Conservation (phyloP, 2,113 vertebrate species). For the Pluvianellus socialis region DNA sequence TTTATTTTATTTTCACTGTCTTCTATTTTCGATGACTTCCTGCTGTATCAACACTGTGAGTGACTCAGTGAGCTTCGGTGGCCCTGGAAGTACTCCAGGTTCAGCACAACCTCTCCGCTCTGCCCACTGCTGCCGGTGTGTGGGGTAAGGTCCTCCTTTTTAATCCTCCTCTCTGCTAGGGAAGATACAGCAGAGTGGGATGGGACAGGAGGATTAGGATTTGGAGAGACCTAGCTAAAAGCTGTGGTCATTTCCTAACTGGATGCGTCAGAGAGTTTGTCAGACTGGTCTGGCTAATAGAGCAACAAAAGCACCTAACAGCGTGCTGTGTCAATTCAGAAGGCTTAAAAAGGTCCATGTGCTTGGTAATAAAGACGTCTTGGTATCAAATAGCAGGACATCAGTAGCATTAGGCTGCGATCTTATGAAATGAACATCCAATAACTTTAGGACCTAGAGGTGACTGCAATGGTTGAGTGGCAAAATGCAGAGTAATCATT, state of each 20-base stretch:
- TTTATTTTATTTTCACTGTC: background rate
- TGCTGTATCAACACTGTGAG: background rate
- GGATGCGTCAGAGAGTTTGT: background rate
- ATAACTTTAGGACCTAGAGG: background rate
- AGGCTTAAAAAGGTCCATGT: background rate
- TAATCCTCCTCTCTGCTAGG: background rate
- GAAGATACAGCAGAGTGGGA: accelerated
- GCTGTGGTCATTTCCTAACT: background rate
- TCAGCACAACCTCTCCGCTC: background rate
- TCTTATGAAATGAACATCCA: background rate
- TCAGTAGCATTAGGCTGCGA: accelerated
- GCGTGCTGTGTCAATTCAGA: background rate
- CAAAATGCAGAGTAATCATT: background rate
- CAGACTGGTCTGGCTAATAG: background rate
- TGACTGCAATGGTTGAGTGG: background rate
- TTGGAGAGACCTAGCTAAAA: background rate
- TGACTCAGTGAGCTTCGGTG: background rate
- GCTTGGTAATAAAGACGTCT: background rate
- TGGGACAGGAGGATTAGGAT: background rate
- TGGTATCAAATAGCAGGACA: background rate
- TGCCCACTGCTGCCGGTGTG: background rate
- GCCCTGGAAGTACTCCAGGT: constrained; percentile 46
- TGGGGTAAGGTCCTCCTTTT: background rate
- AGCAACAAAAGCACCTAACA: background rate
- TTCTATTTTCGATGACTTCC: background rate